Percentiles rank a stretch among this genome's conserved stretches.
Conservation (phyloP, 1,140 invertebrate species). For the Cecropterus lyciades region DNA sequence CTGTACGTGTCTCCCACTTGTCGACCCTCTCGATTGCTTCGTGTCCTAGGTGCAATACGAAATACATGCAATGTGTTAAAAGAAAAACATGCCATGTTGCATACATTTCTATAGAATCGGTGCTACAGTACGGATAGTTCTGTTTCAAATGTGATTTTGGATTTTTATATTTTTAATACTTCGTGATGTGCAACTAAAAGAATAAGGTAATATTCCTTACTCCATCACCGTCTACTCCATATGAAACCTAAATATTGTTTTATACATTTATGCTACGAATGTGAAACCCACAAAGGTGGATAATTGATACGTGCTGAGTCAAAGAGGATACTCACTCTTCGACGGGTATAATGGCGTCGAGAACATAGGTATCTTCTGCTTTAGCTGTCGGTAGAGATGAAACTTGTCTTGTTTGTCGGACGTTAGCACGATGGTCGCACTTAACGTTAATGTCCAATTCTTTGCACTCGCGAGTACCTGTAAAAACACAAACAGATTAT, state of each 20-base stretch:
- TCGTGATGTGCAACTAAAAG: slow-evolving; percentile 11
- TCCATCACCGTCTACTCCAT: slow-evolving; percentile 14
- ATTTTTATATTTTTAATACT: neutral
- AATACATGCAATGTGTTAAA: slow-evolving; percentile 80
- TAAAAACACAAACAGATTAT: slow-evolving; percentile 13
- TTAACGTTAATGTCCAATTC: slow-evolving; percentile 95
- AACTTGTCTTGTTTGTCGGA: slow-evolving; percentile 86
- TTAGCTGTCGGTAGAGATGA: slow-evolving; percentile 73
- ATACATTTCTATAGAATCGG: slow-evolving; percentile 11
- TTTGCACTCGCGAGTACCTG: slow-evolving; percentile 90
- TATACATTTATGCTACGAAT: too few species aligned
- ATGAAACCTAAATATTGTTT: neutral
- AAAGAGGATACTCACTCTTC: slow-evolving; percentile 88
- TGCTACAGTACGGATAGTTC: slow-evolving; percentile 7
- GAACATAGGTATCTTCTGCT: slow-evolving; percentile 90
- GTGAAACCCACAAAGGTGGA: neutral
- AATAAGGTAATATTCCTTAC: slow-evolving; percentile 19
- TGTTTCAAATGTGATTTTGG: neutral
- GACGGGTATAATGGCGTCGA: slow-evolving; percentile 91
- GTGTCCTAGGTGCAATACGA: slow-evolving; percentile 80
- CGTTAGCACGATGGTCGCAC: slow-evolving; percentile 90
- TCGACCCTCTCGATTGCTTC: slow-evolving; percentile 86
- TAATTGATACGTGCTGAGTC: neutral
- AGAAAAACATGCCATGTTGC: slow-evolving; percentile 60
- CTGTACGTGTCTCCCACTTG: slow-evolving; percentile 92